Percentiles rank a stretch among this genome's conserved stretches.
phyloP scores from a whole-genome alignment of 2,888 invertebrate genomes.

The Tinea trinotella region DNA sequence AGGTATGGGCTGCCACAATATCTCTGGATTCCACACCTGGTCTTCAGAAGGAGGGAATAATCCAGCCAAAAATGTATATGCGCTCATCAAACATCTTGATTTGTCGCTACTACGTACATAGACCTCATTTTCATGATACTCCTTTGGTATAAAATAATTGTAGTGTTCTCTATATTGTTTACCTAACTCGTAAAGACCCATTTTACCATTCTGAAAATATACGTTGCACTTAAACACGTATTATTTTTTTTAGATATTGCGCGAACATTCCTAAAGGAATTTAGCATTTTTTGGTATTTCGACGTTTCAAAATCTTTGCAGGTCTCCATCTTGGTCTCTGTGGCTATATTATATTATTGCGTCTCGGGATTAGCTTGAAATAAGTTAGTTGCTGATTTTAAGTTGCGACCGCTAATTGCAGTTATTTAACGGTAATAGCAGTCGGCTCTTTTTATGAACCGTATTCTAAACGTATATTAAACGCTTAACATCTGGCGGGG shows the following conservation, averaged over 20 bases:
- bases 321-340: too few relatives aligned
- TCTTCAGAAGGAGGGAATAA: conserved; percentile 77
- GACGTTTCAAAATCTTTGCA: too few relatives aligned
- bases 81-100: conserved; percentile 90
- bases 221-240: neutral
- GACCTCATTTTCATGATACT: conserved; percentile 75
- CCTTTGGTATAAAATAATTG: conserved; percentile 74
- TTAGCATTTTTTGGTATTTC: too few relatives aligned
- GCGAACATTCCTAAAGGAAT: too few relatives aligned
- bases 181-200: conserved; percentile 82
- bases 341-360: too few relatives aligned
- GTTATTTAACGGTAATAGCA: too few relatives aligned
- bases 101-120: conserved; percentile 82
- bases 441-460: too few relatives aligned
- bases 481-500: neutral
- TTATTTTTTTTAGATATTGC: too few relatives aligned
- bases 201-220: conserved; percentile 77
- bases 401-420: too few relatives aligned
- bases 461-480: neutral
- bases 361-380: too few relatives aligned
- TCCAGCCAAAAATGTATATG: conserved; percentile 84
- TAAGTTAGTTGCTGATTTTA: neutral
- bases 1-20: conserved; percentile 90
- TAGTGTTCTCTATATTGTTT: conserved; percentile 80
- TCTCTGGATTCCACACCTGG: conserved; percentile 76